Base-by-base conservation (phyloP, 2,797 vertebrate genomes). In the Malurus leucopterus region DNA sequence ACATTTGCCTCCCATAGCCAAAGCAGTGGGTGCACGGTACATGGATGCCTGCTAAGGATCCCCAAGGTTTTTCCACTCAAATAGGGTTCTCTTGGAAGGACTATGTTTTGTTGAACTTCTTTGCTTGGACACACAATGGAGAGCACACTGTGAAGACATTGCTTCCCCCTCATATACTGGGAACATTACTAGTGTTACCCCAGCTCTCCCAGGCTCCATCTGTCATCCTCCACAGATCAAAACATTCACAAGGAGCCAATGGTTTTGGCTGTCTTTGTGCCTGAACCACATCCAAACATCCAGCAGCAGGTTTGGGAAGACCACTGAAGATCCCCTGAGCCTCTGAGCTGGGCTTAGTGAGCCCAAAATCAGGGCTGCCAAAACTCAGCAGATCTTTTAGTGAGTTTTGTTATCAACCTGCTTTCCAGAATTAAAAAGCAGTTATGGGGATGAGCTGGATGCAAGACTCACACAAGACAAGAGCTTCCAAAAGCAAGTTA, bases 391-490 rank as follows among this genome's bases (percentile, higher is more conserved):
- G 70, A 29, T 71, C 36, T 71, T 53, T 29, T 8, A 62, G 43
- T 11, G 30, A 67, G 38, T 38, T 84, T 72, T 24, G 11, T 40
- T 44, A 79, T n/a, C 58, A 80, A 34, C 2, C 17, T 85, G 40
- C 22, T 75, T 44, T 78, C 40, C 59, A 79, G 49, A 75, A 78
- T 23, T 40, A 20, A 61, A 75, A 2, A 67, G 29, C 27, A 79
- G 30, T 15, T 67, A 38, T 0, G 0, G 9, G 16, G 15, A 24
- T 3, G 3, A 75, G 16, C 55, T 47, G n/a, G 17, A 9, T 1
- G 0, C 18, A 32, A 65, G 21, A 26, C n/a, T 71, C 43, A 57
- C 17, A 9, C 8, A 16, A 15, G 8, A 15, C 14, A 40, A 40
- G 14, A 58, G 15, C n/a, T 73, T 72, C 54, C 50, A 81, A 53